Evolutionary conservation across 2,888 invertebrate species (phyloP), one percentile per base, ranked within the genome.

Genomic region (Ophion ventricosus): DNA sequence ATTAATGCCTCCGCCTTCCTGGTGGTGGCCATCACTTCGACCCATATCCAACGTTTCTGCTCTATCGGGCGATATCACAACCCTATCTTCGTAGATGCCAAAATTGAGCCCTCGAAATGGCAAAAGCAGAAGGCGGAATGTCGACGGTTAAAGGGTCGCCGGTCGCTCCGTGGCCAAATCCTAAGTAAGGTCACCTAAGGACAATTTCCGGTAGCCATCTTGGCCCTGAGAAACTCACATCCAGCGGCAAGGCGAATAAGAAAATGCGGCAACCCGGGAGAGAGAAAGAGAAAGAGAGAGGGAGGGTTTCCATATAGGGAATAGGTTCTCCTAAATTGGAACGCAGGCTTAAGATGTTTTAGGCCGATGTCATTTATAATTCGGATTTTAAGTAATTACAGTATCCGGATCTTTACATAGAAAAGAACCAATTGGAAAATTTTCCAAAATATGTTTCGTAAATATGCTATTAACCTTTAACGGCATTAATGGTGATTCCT

Each of bases 121-220:
- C 25, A 54, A 49, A 56, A 56, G 29, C 70, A 56, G 74, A 56
- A 75, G 66, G 66, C 26, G 78, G 49, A 26, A 78, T 64, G 59
- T 70, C 54, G 57, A 75, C 49, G 57, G 29, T 23, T 72, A 43
- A 79, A 82, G 82, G 84, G 75, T 82, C 59, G 72, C 66, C 59
- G 35, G 56, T 59, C 54, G 64, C 72, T 80, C 64, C 82, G 82
- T 61, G 79, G 81, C 88, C 86, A 88, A 88, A 87, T 90, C 89
- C 90, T 91, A 92, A 91, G 91, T 91, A 92, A 92, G 92, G 92
- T 92, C 93, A 92, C 90, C 92, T 90, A 91, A 80, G 59, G 56
- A 92, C 91, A 93, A 93, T 93, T 93, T 93, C 92, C 92, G 92
- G 92, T 91, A 90, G 91, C 92, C 92, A 92, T 92, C 90, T 92